A percentile compares a stretch with the other conserved stretches of the same genome.
Conservation (phyloP, 2,113 vertebrate species). For the Ctenomys sociabilis region DNA sequence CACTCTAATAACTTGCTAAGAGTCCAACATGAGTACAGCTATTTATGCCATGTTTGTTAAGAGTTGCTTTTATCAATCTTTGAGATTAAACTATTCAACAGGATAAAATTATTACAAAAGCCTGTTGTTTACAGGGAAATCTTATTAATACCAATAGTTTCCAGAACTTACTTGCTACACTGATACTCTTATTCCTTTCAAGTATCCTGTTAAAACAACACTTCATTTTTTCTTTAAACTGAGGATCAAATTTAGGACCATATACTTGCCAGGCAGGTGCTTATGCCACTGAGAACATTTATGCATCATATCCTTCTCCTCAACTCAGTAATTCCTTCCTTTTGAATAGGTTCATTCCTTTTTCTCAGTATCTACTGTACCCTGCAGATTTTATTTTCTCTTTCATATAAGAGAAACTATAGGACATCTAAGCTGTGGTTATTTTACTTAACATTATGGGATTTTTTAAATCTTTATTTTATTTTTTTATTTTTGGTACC, state of each 20-base stretch:
- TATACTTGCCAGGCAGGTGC: too few relatives aligned
- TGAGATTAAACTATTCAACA: constrained; percentile 44
- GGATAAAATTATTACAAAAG: constrained; percentile 20
- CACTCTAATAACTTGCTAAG: constrained; percentile 17
- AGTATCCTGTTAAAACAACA: constrained; percentile 33
- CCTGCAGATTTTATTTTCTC: too few relatives aligned
- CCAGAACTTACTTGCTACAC: not conserved
- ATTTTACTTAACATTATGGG: not conserved
- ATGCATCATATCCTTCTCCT: too few relatives aligned
- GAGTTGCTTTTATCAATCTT: not conserved
- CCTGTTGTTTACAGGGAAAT: constrained; percentile 5
- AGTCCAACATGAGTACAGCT: not conserved
- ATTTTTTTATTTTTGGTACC: too few relatives aligned
- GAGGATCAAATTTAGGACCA: too few relatives aligned
- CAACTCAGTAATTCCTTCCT: too few relatives aligned
- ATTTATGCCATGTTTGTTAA: not conserved
- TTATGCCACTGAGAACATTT: too few relatives aligned
- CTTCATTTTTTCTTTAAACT: not conserved
- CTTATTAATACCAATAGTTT: not conserved
- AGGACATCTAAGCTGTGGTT: not conserved
- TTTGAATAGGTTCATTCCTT: too few relatives aligned
- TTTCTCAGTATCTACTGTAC: too few relatives aligned
- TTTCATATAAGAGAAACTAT: not conserved
- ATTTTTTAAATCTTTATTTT: too few relatives aligned
- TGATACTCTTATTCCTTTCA: constrained; percentile 36